Evolutionary conservation across 2,113 vertebrate genomes (phyloP).

Genomic region (Sinosuthora webbiana): DNA sequence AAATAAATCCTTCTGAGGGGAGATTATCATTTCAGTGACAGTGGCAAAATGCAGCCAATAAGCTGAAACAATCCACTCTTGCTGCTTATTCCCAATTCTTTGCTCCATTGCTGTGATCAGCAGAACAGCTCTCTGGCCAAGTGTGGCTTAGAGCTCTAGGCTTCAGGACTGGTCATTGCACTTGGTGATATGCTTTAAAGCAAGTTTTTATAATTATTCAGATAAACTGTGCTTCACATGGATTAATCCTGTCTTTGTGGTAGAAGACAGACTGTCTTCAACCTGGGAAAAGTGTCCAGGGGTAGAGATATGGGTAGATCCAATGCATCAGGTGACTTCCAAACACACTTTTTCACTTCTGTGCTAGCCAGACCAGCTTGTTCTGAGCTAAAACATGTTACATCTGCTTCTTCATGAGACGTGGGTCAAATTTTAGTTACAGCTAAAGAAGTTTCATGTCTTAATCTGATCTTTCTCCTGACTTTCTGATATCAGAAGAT

Average conservation of each 20-base stretch:
- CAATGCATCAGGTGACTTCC: neutral
- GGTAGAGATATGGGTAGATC: neutral
- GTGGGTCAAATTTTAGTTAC: neutral
- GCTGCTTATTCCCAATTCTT: slow-evolving; percentile 5
- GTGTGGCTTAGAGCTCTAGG: neutral
- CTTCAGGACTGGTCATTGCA: neutral
- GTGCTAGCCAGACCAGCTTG: neutral
- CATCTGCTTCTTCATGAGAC: neutral
- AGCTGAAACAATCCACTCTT: neutral
- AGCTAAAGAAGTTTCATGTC: neutral
- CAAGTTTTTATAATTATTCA: neutral
- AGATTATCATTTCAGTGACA: slow-evolving; percentile 17
- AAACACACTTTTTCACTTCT: neutral
- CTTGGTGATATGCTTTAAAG: neutral
- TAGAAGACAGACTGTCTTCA: neutral
- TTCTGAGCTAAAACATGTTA: neutral
- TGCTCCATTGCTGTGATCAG: accelerated
- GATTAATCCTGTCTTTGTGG: neutral
- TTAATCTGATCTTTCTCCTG: neutral
- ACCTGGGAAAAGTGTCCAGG: neutral
- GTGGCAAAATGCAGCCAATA: slow-evolving; percentile 49
- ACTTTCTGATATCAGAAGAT: neutral
- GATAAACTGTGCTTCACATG: neutral
- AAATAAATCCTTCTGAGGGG: slow-evolving; percentile 30
- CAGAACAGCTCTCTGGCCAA: neutral